phyloP scores from a whole-genome alignment of 92 coral and sea anemone genomes.

The Palythoa grandis region DNA sequence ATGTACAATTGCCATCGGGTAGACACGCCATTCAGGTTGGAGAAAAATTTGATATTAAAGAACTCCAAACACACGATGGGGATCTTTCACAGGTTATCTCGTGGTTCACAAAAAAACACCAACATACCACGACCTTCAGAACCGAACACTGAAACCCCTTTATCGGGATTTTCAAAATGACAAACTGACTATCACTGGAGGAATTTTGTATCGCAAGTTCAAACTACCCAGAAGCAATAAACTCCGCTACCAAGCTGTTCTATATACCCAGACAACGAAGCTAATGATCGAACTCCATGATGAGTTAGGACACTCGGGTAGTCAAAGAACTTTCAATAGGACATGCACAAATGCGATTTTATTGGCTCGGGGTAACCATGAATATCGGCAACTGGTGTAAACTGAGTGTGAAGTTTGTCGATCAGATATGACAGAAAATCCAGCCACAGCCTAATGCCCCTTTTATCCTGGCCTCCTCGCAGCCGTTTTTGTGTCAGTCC shows the following conservation, averaged over 20 bases:
- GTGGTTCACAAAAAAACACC: conserved; percentile 36
- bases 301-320: not conserved
- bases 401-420: not conserved
- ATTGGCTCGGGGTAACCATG: not conserved
- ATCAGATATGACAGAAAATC: not conserved
- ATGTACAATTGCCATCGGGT: not conserved
- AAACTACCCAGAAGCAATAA: not conserved
- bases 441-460: not conserved
- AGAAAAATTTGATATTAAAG: conserved; percentile 20
- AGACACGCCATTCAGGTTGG: not conserved
- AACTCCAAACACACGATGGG: conserved; percentile 34
- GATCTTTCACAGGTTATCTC: conserved; percentile 49
- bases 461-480: no score
- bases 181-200: conserved; percentile 13
- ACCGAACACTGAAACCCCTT: conserved; percentile 36
- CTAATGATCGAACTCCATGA: not conserved
- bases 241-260: not conserved
- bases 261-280: not conserved
- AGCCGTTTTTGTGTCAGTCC: no score
- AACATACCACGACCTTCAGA: conserved; percentile 33
- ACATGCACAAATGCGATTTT: not conserved
- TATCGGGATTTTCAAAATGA: conserved; percentile 27
- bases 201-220: not conserved
- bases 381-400: not conserved
- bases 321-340: not conserved